Percentiles rank a stretch among this genome's conserved stretches.
These are phyloP conservation scores for Pteronura brasiliensis DNA, from an alignment of 2,113 vertebrate species.

Conservation along the genomic window DNA sequence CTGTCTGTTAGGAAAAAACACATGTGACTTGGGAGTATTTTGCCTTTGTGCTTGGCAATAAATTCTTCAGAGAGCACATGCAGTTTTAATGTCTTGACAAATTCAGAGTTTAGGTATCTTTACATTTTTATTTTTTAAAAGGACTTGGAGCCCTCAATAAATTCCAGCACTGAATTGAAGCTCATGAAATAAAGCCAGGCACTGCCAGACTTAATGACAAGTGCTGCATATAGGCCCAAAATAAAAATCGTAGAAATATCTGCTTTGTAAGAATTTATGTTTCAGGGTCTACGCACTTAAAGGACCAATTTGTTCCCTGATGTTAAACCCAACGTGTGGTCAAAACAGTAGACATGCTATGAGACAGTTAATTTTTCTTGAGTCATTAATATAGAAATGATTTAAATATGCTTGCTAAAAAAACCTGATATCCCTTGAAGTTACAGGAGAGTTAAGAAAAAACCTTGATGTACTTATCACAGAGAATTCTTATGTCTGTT, in stretches of 20 bases:
- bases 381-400: neutral
- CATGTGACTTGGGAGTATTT: neutral
- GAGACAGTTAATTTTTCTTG: neutral
- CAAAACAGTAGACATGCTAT: neutral
- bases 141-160: neutral
- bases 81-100: neutral
- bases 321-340: neutral
- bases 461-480: neutral
- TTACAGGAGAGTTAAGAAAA: neutral
- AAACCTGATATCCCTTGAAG: neutral
- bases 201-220: neutral
- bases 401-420: neutral
- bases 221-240: neutral
- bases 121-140: conserved; percentile 30
- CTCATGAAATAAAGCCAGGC: neutral
- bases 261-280: neutral
- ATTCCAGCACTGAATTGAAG: conserved; percentile 19
- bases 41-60: neutral
- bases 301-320: neutral
- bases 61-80: neutral
- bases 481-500: neutral
- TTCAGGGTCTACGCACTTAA: neutral
- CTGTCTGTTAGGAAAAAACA: conserved; percentile 1
- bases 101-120: neutral
- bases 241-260: neutral